Conservation (phyloP, 1,140 invertebrate genomes). For the Hydropsyche tenuis region DNA sequence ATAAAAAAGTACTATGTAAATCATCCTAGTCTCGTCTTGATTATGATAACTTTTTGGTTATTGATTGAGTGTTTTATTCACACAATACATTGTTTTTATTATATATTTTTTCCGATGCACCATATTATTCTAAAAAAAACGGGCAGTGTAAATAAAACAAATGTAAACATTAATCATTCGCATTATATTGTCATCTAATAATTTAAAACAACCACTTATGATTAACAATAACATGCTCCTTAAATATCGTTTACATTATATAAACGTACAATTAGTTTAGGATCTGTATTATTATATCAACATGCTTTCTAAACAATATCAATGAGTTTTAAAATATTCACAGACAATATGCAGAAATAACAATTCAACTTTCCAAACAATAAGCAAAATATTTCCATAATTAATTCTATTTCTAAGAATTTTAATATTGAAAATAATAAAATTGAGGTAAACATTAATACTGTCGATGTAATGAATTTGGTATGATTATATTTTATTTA, state of each 20-base stretch:
- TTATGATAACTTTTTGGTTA: too few relatives aligned
- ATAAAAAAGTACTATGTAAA: too few relatives aligned
- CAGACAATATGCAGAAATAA: conserved; percentile 13
- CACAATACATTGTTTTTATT: too few relatives aligned
- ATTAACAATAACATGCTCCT: conserved; percentile 48
- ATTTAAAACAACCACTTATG: conserved; percentile 49
- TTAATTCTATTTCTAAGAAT: too few relatives aligned
- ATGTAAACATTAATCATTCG: conserved; percentile 46
- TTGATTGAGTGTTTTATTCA: too few relatives aligned
- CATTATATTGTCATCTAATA: conserved; percentile 50
- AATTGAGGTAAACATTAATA: conserved; percentile 23
- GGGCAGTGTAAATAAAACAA: conserved; percentile 1
- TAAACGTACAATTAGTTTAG: conserved; percentile 27
- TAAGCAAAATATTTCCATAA: not conserved
- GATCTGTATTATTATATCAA: conserved; percentile 27
- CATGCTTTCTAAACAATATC: conserved; percentile 23
- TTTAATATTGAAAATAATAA: conserved; percentile 14
- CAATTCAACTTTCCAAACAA: not conserved
- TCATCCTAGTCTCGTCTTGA: too few relatives aligned
- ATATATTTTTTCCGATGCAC: too few relatives aligned
- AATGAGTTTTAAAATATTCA: not conserved
- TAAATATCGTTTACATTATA: conserved; percentile 31
- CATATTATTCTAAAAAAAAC: too few relatives aligned
- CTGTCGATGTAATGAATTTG: not conserved
- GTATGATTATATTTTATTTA: too few relatives aligned